Percentiles rank a stretch among this genome's conserved stretches.
These are phyloP conservation scores for Drosophila mayaguana DNA, from an alignment of 2,888 invertebrate genomes.

Conservation along the genomic window DNA sequence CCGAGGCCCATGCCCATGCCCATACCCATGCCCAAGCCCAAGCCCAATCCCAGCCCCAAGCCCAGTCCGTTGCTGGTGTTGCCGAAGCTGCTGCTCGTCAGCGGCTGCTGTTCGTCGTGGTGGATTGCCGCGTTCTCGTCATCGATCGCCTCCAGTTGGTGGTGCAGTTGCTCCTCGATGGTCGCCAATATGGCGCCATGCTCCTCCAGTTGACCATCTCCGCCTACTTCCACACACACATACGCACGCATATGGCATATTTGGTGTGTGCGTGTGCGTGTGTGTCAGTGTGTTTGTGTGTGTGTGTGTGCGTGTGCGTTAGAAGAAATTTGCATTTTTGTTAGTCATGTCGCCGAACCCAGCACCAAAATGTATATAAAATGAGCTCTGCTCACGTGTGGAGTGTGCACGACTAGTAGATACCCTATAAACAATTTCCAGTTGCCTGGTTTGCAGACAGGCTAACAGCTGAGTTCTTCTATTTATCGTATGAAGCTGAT, in stretches of 20 bases:
- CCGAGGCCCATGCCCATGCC: slow-evolving; percentile 33
- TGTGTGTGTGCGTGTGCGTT: slow-evolving; percentile 38
- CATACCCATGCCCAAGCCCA: slow-evolving; percentile 30
- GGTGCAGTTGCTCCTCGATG: slow-evolving; percentile 76
- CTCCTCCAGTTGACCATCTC: slow-evolving; percentile 40
- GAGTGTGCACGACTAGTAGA: slow-evolving; percentile 1
- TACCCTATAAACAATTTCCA: neutral
- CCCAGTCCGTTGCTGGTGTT: slow-evolving; percentile 29
- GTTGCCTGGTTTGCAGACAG: neutral
- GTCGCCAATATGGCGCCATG: slow-evolving; percentile 80
- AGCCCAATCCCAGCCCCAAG: slow-evolving; percentile 27
- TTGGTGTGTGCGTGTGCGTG: slow-evolving; percentile 27
- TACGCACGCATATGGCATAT: neutral
- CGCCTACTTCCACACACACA: slow-evolving; percentile 29
- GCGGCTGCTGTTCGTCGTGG: slow-evolving; percentile 84
- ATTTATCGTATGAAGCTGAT: too few species aligned
- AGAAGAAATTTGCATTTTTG: slow-evolving; percentile 50
- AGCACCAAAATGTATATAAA: slow-evolving; percentile 38
- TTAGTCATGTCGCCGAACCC: slow-evolving; percentile 54
- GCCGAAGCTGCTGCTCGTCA: slow-evolving; percentile 82
- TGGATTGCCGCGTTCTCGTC: slow-evolving; percentile 82
- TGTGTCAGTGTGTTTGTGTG: slow-evolving; percentile 31
- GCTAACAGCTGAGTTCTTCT: neutral
- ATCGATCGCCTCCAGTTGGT: slow-evolving; percentile 80
- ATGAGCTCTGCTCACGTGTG: slow-evolving; percentile 11